phyloP scores from a whole-genome alignment of 2,888 invertebrate genomes.

The Xanthia icteritia region DNA sequence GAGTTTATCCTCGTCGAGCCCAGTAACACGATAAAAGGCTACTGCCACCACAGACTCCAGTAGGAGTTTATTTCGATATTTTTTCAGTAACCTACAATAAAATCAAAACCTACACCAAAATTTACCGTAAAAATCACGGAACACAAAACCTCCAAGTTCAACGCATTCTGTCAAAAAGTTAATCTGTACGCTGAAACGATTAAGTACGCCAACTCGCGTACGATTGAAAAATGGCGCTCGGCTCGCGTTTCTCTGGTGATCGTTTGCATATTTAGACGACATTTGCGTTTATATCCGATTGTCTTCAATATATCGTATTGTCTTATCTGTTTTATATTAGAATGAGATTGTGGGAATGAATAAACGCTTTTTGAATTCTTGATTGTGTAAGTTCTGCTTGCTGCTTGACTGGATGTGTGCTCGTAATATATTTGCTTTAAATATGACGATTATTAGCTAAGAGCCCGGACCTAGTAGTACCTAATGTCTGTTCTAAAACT shows the following conservation, averaged over 20 bases:
- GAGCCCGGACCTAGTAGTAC: neutral
- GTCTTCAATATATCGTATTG: conserved; percentile 64
- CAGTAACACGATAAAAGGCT: neutral
- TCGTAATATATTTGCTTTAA: neutral
- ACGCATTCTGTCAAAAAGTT: conserved; percentile 60
- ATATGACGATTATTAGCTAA: neutral
- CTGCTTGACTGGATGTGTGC: neutral
- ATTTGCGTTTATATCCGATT: conserved; percentile 65
- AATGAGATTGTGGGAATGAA: conserved; percentile 50
- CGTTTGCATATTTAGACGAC: conserved; percentile 75
- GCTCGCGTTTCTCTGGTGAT: conserved; percentile 68
- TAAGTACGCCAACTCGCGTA: conserved; percentile 70
- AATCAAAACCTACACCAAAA: neutral
- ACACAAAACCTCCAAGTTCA: conserved; percentile 26
- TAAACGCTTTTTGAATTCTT: conserved; percentile 57
- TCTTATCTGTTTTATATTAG: conserved; percentile 64
- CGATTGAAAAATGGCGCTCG: conserved; percentile 73
- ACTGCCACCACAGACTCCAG: neutral
- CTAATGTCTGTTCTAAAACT: neutral
- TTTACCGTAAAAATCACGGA: conserved; percentile 23
- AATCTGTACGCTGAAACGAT: conserved; percentile 69
- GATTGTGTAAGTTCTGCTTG: conserved; percentile 36
- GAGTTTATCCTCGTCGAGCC: neutral
- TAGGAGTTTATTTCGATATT: neutral
- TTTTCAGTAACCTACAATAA: neutral